These are phyloP conservation scores for Barnardius zonarius DNA, from an alignment of 2,113 vertebrate genomes.

Conservation along the genomic window DNA sequence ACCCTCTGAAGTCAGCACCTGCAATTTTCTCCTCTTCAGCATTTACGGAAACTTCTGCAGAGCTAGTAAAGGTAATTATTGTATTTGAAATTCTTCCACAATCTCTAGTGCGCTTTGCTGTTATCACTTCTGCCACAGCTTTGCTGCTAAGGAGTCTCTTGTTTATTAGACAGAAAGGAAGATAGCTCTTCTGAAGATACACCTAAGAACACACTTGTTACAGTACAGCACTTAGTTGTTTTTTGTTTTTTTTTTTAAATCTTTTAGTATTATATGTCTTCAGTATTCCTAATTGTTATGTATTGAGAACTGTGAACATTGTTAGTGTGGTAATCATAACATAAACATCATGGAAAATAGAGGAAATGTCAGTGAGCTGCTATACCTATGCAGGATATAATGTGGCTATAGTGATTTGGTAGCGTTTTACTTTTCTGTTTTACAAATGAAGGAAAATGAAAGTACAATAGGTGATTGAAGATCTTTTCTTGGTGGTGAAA, in stretches of 20 bases:
- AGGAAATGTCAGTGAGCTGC: not conserved
- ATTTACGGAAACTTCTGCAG: constrained; percentile 34
- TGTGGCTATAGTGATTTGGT: not conserved
- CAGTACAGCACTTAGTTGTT: not conserved
- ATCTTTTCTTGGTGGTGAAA: not conserved
- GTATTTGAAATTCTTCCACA: not conserved
- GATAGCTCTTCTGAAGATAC: not conserved
- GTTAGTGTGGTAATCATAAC: not conserved
- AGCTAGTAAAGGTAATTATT: constrained; percentile 22
- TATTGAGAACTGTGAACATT: not conserved
- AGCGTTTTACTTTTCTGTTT: not conserved
- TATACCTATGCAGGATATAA: not conserved
- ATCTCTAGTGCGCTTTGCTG: not conserved
- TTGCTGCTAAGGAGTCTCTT: not conserved
- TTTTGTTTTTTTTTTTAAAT: not conserved
- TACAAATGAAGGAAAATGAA: not conserved
- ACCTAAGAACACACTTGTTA: not conserved
- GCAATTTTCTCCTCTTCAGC: constrained; percentile 51
- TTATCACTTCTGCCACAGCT: not conserved
- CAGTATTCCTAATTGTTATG: not conserved
- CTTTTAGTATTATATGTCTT: not conserved
- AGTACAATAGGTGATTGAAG: not conserved
- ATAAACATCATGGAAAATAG: not conserved
- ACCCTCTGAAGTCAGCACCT: constrained; percentile 47
- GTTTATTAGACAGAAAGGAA: not conserved